Percentiles rank a stretch among this genome's conserved stretches.
Conservation (phyloP, 1,140 invertebrate species). For the Drosophila neocordata region DNA sequence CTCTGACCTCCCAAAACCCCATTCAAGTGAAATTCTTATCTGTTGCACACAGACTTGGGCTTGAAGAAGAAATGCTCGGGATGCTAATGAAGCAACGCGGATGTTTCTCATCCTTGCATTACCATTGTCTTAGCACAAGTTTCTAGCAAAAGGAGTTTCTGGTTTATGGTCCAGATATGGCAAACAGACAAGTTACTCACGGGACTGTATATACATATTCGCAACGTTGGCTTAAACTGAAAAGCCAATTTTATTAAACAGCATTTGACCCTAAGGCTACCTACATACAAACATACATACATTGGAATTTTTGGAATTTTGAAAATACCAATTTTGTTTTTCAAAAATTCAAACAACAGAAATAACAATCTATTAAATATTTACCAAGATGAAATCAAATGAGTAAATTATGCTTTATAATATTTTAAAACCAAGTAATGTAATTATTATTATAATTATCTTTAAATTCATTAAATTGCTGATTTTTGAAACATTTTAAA, state of each 20-base stretch:
- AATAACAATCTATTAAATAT: too few relatives aligned
- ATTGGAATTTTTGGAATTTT: background rate
- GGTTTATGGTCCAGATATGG: conserved; percentile 1
- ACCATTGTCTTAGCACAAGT: conserved; percentile 43
- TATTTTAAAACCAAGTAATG: too few relatives aligned
- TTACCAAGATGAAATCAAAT: too few relatives aligned
- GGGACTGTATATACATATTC: background rate
- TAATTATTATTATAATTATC: too few relatives aligned
- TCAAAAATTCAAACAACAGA: background rate
- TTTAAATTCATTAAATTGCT: too few relatives aligned
- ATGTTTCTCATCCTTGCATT: conserved; percentile 42
- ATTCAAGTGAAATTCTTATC: conserved; percentile 51
- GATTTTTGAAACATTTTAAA: too few relatives aligned
- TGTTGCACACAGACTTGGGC: conserved; percentile 72
- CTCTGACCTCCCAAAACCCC: conserved; percentile 12
- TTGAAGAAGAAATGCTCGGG: conserved; percentile 22
- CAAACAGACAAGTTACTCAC: background rate
- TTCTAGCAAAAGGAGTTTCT: conserved; percentile 5
- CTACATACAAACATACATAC: background rate
- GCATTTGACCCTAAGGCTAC: background rate
- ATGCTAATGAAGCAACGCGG: conserved; percentile 54
- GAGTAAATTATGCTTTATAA: too few relatives aligned
- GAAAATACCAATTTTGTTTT: background rate
- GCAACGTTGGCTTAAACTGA: background rate
- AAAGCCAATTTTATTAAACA: background rate